phyloP scores from a whole-genome alignment of 2,113 vertebrate species.

The Melanocharis versteri region DNA sequence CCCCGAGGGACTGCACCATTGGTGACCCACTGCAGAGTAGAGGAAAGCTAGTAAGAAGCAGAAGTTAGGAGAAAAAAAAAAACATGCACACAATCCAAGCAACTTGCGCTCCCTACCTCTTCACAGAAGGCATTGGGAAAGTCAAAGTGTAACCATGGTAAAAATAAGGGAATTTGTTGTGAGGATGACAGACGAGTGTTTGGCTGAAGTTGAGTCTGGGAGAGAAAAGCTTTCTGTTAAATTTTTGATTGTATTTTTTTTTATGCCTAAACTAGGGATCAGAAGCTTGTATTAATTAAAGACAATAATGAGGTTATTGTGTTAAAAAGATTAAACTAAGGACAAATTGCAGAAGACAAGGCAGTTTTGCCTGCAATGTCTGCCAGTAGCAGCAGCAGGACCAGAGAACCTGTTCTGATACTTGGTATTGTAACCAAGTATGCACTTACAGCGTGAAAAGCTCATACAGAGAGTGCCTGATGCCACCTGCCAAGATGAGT shows the following conservation, averaged over 20 bases:
- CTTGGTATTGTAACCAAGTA: background rate
- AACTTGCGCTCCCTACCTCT: background rate
- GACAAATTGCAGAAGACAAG: background rate
- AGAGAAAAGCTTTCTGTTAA: background rate
- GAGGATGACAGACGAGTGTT: background rate
- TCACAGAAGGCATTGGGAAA: background rate
- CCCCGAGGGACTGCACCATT: background rate
- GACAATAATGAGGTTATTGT: background rate
- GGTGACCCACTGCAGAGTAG: background rate
- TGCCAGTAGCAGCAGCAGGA: background rate
- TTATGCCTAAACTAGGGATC: background rate
- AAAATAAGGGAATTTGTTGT: background rate
- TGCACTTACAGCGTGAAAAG: fast-evolving
- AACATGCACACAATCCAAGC: background rate
- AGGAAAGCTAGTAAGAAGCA: background rate
- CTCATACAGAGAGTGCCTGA: background rate
- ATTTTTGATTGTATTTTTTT: background rate
- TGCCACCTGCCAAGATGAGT: background rate
- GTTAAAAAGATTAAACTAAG: background rate
- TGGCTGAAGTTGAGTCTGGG: background rate
- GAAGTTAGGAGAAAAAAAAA: background rate
- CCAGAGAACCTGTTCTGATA: background rate
- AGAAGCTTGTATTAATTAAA: background rate
- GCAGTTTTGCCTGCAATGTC: background rate
- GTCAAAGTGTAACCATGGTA: fast-evolving